Evolutionary conservation across 2,888 invertebrate species (phyloP), one percentile per base, ranked within the genome.

Genomic region (Oxytorus armatus): DNA sequence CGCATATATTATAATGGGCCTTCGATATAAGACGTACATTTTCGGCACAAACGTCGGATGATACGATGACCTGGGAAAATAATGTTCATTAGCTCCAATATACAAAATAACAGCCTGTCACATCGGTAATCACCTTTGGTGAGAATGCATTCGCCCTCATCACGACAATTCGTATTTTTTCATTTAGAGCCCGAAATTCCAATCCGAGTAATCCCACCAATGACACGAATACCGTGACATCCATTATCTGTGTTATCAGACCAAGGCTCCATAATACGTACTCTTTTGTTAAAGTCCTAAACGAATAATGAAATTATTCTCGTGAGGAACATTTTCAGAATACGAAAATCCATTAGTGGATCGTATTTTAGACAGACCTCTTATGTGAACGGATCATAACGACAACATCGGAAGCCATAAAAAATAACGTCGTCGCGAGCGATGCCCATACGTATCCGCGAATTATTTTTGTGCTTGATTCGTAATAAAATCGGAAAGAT

Each of bases 151-250:
- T 66, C 3, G 49, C 44, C 29, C 51, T 69, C 1, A 33, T 57
- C 8, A 65, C 66, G 33, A 75, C 47, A 25, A 16, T 53, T 42
- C 21, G 25, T 18, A 75, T 25, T 55, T 78, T 81, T 1, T 72
- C 63, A 42, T 82, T 82, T 7, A 82, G 44, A 0, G 36, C 44
- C 8, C 69, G 77, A 39, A 82, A 81, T 7, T 69, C 14, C 0
- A 78, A 14, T 7, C 61, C 81, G n/a, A 81, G 72, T 33, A 80
- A 61, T 1, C 66, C 72, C 1, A 80, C 69, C 70, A 81, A 42
- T 7, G 66, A 66, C 10, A 51, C 51, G 4, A 82, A 73, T 57
- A 81, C 68, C 23, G 80, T 78, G 1, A 75, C 55, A 51, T 79
- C 66, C 7, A 80, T 57, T 2, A 61, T 7, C 36, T 78, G 80